A percentile compares a stretch with the other conserved stretches of the same genome.
Conservation (phyloP, 2,797 vertebrate species). For the Sternotherus odoratus region DNA sequence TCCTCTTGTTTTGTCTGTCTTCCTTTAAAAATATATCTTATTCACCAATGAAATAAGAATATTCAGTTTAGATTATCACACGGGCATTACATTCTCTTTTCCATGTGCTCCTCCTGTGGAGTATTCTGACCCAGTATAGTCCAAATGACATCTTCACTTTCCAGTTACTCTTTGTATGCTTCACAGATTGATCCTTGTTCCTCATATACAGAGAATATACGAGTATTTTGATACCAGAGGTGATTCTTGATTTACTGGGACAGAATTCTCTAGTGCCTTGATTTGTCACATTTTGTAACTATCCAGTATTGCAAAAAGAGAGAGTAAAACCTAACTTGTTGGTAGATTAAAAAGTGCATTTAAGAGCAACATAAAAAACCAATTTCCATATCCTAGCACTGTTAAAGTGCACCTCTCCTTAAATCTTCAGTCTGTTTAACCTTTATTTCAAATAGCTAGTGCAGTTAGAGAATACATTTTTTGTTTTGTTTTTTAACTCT, state of each 20-base stretch:
- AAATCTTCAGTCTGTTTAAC: neutral
- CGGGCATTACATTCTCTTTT: neutral
- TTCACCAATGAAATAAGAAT: neutral
- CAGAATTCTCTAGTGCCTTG: neutral
- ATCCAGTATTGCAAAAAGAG: neutral
- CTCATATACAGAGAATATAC: neutral
- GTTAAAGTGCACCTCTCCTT: neutral
- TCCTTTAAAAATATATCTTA: neutral
- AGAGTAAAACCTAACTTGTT: neutral
- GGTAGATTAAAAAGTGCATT: neutral
- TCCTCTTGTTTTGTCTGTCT: neutral
- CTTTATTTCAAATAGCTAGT: neutral
- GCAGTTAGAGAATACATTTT: neutral
- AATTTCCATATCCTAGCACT: neutral
- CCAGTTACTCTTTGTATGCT: neutral
- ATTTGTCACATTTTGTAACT: neutral
- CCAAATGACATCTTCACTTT: neutral
- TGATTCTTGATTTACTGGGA: neutral
- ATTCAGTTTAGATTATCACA: neutral
- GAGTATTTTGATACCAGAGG: neutral
- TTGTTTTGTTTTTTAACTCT: neutral
- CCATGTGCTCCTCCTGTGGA: accelerated
- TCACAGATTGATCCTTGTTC: neutral
- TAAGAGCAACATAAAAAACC: neutral
- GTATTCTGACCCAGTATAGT: neutral